These are phyloP conservation scores for Myiagra hebetior DNA, from an alignment of 2,113 vertebrate genomes.

Conservation along the genomic window DNA sequence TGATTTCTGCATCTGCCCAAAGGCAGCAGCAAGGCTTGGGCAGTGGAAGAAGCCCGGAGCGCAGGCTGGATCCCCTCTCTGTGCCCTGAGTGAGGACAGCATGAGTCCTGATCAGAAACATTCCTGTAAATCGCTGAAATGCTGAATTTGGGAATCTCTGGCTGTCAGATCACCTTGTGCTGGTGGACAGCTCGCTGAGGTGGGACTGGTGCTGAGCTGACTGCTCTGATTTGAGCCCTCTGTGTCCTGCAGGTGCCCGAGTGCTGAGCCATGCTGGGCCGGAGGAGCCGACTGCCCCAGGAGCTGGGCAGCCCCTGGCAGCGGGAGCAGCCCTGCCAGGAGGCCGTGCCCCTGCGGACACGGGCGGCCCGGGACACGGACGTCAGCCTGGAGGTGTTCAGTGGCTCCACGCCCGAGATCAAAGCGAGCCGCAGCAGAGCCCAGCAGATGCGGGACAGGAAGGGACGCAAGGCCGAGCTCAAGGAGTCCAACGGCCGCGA, in stretches of 20 bases:
- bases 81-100: fast-evolving
- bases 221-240: neutral
- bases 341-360: slow-evolving; percentile 68
- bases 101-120: fast-evolving
- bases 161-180: neutral
- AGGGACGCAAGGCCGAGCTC: slow-evolving; percentile 65
- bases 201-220: fast-evolving
- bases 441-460: slow-evolving; percentile 55
- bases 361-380: slow-evolving; percentile 65
- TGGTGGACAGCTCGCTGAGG: fast-evolving
- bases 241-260: slow-evolving; percentile 34
- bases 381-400: slow-evolving; percentile 73
- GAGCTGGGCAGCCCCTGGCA: slow-evolving; percentile 55
- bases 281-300: slow-evolving; percentile 67
- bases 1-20: fast-evolving
- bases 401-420: slow-evolving; percentile 64
- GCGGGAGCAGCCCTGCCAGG: slow-evolving; percentile 58
- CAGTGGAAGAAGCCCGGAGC: fast-evolving
- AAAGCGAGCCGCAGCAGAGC: slow-evolving; percentile 31
- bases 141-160: neutral
- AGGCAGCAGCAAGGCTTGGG: neutral
- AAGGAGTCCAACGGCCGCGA: slow-evolving; percentile 74
- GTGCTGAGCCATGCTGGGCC: slow-evolving; percentile 85
- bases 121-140: fast-evolving
- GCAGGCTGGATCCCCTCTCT: neutral